Evolutionary conservation across 2,113 vertebrate species (phyloP).

Genomic region (Aspiorhynchus laticeps): DNA sequence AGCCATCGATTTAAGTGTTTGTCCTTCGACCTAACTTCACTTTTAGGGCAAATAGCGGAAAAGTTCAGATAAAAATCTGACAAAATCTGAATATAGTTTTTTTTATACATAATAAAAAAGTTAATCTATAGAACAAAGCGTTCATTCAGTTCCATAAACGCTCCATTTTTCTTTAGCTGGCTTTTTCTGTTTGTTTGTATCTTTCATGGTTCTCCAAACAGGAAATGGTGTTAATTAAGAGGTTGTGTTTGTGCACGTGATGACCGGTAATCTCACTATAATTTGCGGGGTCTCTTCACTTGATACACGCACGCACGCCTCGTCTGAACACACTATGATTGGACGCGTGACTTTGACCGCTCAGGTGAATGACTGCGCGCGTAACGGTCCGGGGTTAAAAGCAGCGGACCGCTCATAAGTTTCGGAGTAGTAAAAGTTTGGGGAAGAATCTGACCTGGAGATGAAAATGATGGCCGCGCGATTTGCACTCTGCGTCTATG

Average conservation of each 20-base stretch:
- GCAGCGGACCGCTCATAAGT: background rate
- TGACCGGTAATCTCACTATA: background rate
- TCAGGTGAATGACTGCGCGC: slow-evolving; percentile 51
- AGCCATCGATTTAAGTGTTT: background rate
- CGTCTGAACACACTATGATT: background rate
- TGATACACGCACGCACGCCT: background rate
- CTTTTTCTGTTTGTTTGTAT: background rate
- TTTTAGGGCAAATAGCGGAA: background rate
- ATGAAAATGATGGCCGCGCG: background rate
- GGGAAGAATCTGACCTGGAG: background rate
- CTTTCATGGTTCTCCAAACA: slow-evolving; percentile 34
- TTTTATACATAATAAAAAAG: background rate
- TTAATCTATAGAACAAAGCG: background rate
- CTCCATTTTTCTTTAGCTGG: background rate
- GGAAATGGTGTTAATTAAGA: slow-evolving; percentile 47
- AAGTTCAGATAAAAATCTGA: background rate
- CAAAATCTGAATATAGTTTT: background rate
- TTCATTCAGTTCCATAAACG: background rate
- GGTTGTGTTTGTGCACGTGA: slow-evolving; percentile 42
- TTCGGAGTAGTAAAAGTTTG: background rate
- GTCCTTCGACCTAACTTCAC: background rate
- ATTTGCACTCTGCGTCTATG: background rate
- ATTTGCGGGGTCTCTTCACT: background rate
- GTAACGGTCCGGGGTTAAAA: background rate
- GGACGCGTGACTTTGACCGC: slow-evolving; percentile 25